Base-by-base conservation (phyloP, 2,797 vertebrate species). In the Botia kubotai region DNA sequence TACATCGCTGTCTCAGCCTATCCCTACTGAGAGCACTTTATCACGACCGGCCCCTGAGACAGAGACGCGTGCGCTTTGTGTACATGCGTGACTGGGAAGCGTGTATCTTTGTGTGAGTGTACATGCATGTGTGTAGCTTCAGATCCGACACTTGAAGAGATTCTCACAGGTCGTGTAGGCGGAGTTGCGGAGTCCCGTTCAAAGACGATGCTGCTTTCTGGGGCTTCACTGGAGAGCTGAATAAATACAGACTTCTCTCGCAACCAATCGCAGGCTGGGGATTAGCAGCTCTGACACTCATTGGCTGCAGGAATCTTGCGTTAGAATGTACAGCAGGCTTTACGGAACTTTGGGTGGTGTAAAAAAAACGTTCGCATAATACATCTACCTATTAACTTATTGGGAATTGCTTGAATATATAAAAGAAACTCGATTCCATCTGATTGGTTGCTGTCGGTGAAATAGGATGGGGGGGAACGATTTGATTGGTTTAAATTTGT, bases 1-100 rank as follows among this genome's bases (percentile, higher is more conserved):
- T 98, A 98, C 85, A 97, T 99, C 78, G 96, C 97, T 0, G 97
- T 99, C 81, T 97, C 98, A 1, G 95, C 96, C 90, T 98, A 97
- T 88, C 97, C 97, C 0, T 99, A 98, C 91, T 99, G 91, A 93
- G 87, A 91, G 90, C 87, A 90, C 93, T 92, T 92, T 93, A 87
- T 14, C 39, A 80, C n/a, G 0, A 0, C 12, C 75, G 76, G 72
- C 66, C 55, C 75, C 71, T 29, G 70, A 48, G 68, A 67, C 17
- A 66, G 46, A 79, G 23, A 78, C 60, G 13, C 12, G 33, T 73
- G 75, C 69, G 57, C 57, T 60, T 52, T 73, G 60, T 65, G 50
- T 73, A 75, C 57, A 74, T 21, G 70, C 68, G 48, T 53, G 65
- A 48, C n/a, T 75, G 65, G 65, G 39, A 48, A 36, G 48, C 6